These are phyloP conservation scores for Pseudomyrmex flavicornis DNA, from an alignment of 1,140 invertebrate species.

Conservation along the genomic window DNA sequence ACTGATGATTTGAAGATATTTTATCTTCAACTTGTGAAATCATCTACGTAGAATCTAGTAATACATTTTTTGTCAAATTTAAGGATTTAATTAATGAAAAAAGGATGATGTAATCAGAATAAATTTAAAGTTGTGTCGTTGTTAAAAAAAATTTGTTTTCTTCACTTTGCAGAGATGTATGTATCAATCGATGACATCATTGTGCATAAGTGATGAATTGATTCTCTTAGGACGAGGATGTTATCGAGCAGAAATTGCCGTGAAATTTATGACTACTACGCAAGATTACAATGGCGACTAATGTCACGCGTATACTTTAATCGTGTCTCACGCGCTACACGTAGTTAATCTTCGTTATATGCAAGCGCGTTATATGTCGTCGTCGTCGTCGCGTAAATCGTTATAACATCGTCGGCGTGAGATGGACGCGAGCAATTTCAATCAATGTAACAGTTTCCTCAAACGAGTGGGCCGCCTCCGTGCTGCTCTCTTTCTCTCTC, in stretches of 20 bases:
- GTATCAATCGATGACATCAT: no score
- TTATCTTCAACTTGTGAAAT: not conserved
- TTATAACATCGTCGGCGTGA: constrained; percentile 27
- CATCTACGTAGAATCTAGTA: not conserved
- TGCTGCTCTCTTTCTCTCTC: constrained; percentile 1
- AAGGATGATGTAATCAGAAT: not conserved
- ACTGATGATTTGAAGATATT: constrained; percentile 23
- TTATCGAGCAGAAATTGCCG: no score
- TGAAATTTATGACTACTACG: not conserved
- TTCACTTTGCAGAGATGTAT: no score
- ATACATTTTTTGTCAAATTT: no score
- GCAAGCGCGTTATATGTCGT: not conserved
- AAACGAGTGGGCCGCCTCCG: constrained; percentile 50
- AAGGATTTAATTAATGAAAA: not conserved
- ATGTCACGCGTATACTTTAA: constrained; percentile 40
- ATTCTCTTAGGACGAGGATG: no score
- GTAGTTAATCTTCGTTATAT: constrained; percentile 56
- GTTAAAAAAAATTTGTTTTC: no score
- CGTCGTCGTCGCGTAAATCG: constrained; percentile 38
- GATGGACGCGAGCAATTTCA: constrained; percentile 50
- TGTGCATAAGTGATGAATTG: no score
- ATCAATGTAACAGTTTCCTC: constrained; percentile 59
- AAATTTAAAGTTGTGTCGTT: not conserved
- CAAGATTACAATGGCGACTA: constrained; percentile 5
- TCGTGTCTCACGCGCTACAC: constrained; percentile 6